Base-by-base conservation (phyloP, 2,113 vertebrate genomes). In the Rana temporaria region DNA sequence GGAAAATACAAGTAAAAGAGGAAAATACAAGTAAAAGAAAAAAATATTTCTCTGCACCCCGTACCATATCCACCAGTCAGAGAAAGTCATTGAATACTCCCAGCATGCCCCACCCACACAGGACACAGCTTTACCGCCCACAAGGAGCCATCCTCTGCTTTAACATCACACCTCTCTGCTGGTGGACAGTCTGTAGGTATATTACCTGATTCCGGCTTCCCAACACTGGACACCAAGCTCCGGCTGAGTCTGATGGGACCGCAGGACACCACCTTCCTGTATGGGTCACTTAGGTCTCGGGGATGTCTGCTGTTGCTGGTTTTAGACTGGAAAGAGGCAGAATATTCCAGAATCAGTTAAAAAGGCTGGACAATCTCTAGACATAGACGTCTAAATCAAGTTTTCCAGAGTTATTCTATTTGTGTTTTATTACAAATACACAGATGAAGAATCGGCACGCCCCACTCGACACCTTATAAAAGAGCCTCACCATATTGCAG, bases 241-340 rank as follows among this genome's bases (percentile, higher is more conserved):
- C 77, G 30, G 32, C 79, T 63, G 19, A 92, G 66, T 6, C 78
- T 75, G 67, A 92, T 88, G 18, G 91, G 91, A 1, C 91, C 91
- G 0, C 89, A 92, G 73, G 91, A 90, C 12, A 89, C 81, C n/a
- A 91, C 83, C 71, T 89, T 89, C 1, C 69, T 86, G 83, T 89
- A 85, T 17, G 85, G 84, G 56, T 85, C 72, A 0, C 1, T 20
- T 62, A 84, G 78, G 0, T 74, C 69, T 3, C 89, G 30, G 38
- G 81, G 86, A 0, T 0, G 83, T 32, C 74, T 88, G 52, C 18
- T 0, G 53, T 19, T 83, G 30, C 67, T 9, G 62, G 88, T 84
- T 64, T 87, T 89, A 24, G 87, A 72, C 90, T 90, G 86, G 1
- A 30, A 71, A 30, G n/a, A 69, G 65, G 83, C 65, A 8, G 52